Evolutionary conservation across 2,113 vertebrate genomes (phyloP), one percentile per base, ranked within the genome.

Genomic region (Mirounga angustirostris): DNA sequence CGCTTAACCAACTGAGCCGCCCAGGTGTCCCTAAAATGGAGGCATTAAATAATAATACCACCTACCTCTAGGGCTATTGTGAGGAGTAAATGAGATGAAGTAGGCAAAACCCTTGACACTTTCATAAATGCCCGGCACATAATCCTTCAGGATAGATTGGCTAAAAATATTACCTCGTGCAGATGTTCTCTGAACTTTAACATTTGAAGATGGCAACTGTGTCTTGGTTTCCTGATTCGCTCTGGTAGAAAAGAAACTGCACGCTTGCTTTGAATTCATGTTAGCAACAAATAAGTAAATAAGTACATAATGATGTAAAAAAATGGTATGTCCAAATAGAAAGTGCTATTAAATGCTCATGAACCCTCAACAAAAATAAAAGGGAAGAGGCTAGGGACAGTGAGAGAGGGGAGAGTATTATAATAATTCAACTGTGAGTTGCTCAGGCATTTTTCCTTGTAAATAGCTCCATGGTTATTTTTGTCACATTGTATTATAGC

Each of bases 141-240:
- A 76, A 58, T 76, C 28, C 46, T 46, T 46, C 46, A 43, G 54
- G 54, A 14, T 14, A 86, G 52, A 12, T 89, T 89, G 61, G 52
- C 30, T 71, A 80, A 52, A 36, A 22, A 59, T 71, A 22, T 30
- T 36, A 28, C 0, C 99, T 99, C 59, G 99, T 99, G 95, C 99
- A 98, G 71, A 99, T 99, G 99, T 98, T 99, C 97, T 99, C 99
- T 3, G 99, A 99, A 98, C 99, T 99, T 96, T 99, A 98, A 99
- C 22, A 89, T 61, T 33, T 69, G 81, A 76, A 84, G 36, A 69
- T 89, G 52, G 69, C 79, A 87, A 7, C 52, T 88, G 16, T 89
- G 40, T 91, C 52, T 81, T 80, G 71, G 92, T 89, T 84, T 93
- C 90, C 78, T 94, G 79, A 90, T 88, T 91, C 88, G 30, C 69